Percentiles rank a stretch among this genome's conserved stretches.
These are phyloP conservation scores for Agonopterix alstromeriana DNA, from an alignment of 2,888 invertebrate genomes.

Conservation along the genomic window DNA sequence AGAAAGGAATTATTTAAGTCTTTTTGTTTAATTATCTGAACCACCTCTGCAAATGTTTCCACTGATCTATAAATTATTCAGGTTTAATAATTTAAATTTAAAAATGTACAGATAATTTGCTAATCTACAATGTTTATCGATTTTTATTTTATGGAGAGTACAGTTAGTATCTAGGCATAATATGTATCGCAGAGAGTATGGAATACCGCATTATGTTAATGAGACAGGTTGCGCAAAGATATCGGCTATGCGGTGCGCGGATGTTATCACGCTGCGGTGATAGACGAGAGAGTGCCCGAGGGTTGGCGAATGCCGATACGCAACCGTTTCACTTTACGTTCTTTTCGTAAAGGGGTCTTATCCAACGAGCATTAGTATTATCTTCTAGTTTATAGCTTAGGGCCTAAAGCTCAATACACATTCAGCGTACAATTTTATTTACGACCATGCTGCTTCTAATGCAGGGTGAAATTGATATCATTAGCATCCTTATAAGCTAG, in stretches of 20 bases:
- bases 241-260: background rate
- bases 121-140: too few relatives aligned
- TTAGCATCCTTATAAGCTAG: too few relatives aligned
- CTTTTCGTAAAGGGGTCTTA: background rate
- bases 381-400: background rate
- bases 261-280: background rate
- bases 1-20: too few relatives aligned
- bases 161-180: too few relatives aligned
- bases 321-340: background rate
- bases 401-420: background rate
- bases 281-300: background rate
- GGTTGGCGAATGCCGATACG: background rate
- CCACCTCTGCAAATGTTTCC: too few relatives aligned
- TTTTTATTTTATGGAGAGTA: too few relatives aligned
- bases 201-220: background rate
- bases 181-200: background rate
- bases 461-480: too few relatives aligned
- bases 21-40: too few relatives aligned
- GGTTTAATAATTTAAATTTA: too few relatives aligned
- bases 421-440: background rate
- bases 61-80: too few relatives aligned
- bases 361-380: background rate
- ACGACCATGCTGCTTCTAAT: background rate
- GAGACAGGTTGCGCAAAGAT: background rate
- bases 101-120: too few relatives aligned